Evolutionary conservation across 23 tunicate species (phyloP).

Genomic region (Botrylloides violaceus): DNA sequence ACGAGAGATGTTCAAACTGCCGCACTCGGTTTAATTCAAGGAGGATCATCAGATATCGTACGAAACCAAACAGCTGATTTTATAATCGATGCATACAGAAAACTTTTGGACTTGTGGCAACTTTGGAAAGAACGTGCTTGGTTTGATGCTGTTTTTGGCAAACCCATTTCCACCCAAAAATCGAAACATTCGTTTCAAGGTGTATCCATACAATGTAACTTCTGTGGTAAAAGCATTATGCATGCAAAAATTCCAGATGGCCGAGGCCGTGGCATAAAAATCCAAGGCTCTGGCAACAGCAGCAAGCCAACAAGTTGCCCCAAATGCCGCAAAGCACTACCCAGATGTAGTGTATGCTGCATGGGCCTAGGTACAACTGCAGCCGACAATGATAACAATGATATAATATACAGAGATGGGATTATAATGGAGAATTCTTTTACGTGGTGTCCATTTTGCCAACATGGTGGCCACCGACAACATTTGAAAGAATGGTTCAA

Average conservation of each 20-base stretch:
- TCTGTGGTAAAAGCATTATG: slow-evolving; percentile 56
- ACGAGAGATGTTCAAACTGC: slow-evolving; percentile 34
- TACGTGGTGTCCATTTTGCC: slow-evolving; percentile 69
- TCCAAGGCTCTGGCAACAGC: slow-evolving; percentile 20
- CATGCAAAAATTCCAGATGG: not conserved
- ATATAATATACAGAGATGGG: not conserved
- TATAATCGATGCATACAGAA: slow-evolving; percentile 35
- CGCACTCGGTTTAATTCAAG: slow-evolving; percentile 15
- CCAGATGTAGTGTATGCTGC: slow-evolving; percentile 69
- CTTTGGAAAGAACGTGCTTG: slow-evolving; percentile 51
- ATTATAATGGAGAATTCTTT: slow-evolving; percentile 30
- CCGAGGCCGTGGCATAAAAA: slow-evolving; percentile 32
- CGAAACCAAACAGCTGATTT: slow-evolving; percentile 10
- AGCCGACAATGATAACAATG: not conserved
- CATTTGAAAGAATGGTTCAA: slow-evolving; percentile 66
- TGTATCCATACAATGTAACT: slow-evolving; percentile 60
- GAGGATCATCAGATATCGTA: not conserved
- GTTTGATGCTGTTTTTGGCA: slow-evolving; percentile 37
- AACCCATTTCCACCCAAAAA: not conserved
- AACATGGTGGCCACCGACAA: slow-evolving; percentile 72
- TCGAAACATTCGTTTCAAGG: slow-evolving; percentile 18
- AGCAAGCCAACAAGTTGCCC: slow-evolving; percentile 64
- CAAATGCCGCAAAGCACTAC: slow-evolving; percentile 67
- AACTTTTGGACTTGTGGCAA: slow-evolving; percentile 43
- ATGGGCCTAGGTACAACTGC: slow-evolving; percentile 49